phyloP scores from a whole-genome alignment of 2,888 invertebrate species.

The Ophion slaviceki region DNA sequence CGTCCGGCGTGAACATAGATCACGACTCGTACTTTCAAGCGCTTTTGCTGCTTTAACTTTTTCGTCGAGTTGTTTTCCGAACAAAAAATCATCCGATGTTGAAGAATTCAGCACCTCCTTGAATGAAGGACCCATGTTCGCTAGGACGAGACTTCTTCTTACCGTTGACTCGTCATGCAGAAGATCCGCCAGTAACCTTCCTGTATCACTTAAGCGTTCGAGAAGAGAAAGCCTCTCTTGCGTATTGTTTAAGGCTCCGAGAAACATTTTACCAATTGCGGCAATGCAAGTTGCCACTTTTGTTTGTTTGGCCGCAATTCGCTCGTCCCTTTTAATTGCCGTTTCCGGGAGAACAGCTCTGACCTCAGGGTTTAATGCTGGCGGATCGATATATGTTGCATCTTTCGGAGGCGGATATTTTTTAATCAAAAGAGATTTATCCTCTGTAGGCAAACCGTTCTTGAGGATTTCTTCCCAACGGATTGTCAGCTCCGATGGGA shows the following conservation, averaged over 20 bases:
- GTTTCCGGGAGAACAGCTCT: constrained; percentile 43
- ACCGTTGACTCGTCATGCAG: constrained; percentile 11
- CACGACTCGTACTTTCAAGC: constrained; percentile 19
- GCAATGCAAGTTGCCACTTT: constrained; percentile 45
- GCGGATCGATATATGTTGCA: constrained; percentile 22
- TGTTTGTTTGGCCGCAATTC: constrained; percentile 45
- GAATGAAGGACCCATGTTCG: constrained; percentile 40
- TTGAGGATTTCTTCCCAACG: constrained; percentile 51
- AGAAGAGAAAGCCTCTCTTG: constrained; percentile 6
- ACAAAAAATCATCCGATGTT: constrained; percentile 48
- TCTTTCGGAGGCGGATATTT: constrained; percentile 48
- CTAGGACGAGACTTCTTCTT: neutral
- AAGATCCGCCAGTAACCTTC: constrained; percentile 45
- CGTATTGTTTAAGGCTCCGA: constrained; percentile 22
- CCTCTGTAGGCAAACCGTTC: constrained; percentile 41
- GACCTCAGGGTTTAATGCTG: constrained; percentile 47
- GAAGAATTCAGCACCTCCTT: constrained; percentile 43
- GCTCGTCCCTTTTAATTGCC: constrained; percentile 44
- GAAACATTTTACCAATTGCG: constrained; percentile 22
- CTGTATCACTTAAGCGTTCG: neutral
- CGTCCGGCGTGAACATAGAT: constrained; percentile 3
- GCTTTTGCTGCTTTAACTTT: constrained; percentile 52
- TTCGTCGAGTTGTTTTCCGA: constrained; percentile 56
- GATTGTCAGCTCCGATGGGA: constrained; percentile 24
- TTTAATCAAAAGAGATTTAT: constrained; percentile 15